Evolutionary conservation across 2,113 vertebrate genomes (phyloP), one percentile per base, ranked within the genome.

Genomic region (Pycnonotus jocosus): DNA sequence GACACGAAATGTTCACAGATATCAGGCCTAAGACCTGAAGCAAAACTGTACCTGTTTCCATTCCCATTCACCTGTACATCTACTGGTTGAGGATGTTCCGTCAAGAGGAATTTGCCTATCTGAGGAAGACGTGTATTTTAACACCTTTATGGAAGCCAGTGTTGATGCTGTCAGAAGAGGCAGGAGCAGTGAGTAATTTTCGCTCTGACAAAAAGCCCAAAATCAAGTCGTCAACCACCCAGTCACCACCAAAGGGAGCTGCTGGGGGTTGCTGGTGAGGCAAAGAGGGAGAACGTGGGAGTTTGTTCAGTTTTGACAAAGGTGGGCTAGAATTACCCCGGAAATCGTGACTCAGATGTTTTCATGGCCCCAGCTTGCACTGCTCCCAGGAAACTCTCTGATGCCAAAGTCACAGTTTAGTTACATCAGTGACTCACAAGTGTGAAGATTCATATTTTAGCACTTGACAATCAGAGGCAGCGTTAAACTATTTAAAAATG

Each of bases 361-460:
- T 97, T 98, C 69, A 72, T 98, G 95, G 96, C 97, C 96, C 95
- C 89, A 65, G 96, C 97, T 97, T 97, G 97, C 96, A 98, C 97
- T 98, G 98, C 98, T 98, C 98, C 97, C 97, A 99, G 98, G 98
- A 98, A 99, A 98, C 94, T 97, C 97, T 98, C 98, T 97, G 98
- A 98, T 98, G 97, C 97, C 97, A 90, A 98, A 98, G 98, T 98
- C 98, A 98, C 98, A 98, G 98, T 98, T 98, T 98, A 98, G 98
- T 98, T 98, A 98, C 98, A 98, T 98, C 89, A 97, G 98, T 99
- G 99, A 99, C 98, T 99, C 99, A 99, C 98, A 99, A 98, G 99
- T 99, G 99, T 98, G 99, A 99, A 99, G 95, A 98, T 98, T 99
- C 97, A 97, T 99, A 98, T 99, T 99, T 99, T 99, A 99, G 98